Base-by-base conservation (phyloP, 1,140 invertebrate species). In the Conus betulinus region DNA sequence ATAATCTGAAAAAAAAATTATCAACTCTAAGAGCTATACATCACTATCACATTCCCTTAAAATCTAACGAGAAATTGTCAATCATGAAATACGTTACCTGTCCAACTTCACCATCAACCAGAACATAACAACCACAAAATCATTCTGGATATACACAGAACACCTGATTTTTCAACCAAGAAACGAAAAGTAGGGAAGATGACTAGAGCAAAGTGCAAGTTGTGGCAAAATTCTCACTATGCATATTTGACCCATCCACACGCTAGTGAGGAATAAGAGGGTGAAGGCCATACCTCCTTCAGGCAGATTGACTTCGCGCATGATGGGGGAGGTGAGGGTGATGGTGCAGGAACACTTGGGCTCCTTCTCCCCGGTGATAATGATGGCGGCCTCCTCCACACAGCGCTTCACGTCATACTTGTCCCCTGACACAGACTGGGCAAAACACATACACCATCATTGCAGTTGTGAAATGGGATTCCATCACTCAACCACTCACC, bases 311-410 rank as follows among this genome's bases (percentile, higher is more conserved):
- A 92, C 85, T 57, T 95, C 95, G 63, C 98, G 96, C 96, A 99
- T 97, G 79, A 99, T 96, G 20, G 98, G 98, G 91, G 98, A 99
- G n/a, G 99, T 99, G 79, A 99, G 96, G 63, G 97, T 98, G 76
- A 99, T 97, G 83, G 97, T 97, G 60, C 99, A 98, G 27, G 97
- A 97, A 7, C 98, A 95, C 78, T 95, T 94, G 51, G 96, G 96
- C 67, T 96, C 91, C 96, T 74, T 97, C 97, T 39, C 91, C 97
- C 97, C 2, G 97, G n/a, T 97, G 57, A 98, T 97, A 84, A 97
- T 97, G 71, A 99, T 96, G 52, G 98, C 97, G 60, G 98, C 98
- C 89, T 98, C 98, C 90, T 98, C 97, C n/a, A 97, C 96, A 94
- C 97, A 97, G 89, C 97, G 97, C 88, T 97, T 97, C 79, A 99